phyloP scores from a whole-genome alignment of 1,140 invertebrate genomes.

The Oncopodura yosiiana region DNA sequence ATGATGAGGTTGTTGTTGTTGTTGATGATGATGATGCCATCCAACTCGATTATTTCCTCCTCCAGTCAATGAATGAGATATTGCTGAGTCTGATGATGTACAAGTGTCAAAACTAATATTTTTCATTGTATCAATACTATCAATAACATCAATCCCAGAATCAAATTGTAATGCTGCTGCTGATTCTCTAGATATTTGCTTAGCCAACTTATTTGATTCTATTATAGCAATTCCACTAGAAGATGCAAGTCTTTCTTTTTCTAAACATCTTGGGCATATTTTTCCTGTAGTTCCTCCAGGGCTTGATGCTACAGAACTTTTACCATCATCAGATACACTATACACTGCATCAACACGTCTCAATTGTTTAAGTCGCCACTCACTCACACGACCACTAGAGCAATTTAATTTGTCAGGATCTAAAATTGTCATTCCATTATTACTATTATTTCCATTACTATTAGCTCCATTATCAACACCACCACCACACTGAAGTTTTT shows the following conservation, averaged over 20 bases:
- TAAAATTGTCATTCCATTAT: too few relatives aligned
- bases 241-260: slow-evolving; percentile 19
- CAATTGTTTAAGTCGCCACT: slow-evolving; percentile 24
- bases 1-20: background rate
- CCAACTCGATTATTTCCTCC: background rate
- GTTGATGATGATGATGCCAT: background rate
- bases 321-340: slow-evolving; percentile 31
- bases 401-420: slow-evolving; percentile 15
- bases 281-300: slow-evolving; percentile 19
- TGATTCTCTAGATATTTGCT: background rate
- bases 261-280: slow-evolving; percentile 28
- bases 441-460: too few relatives aligned
- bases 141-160: slow-evolving; percentile 26
- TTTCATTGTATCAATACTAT: slow-evolving; percentile 21
- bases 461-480: too few relatives aligned
- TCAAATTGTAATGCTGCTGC: slow-evolving; percentile 16
- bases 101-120: slow-evolving; percentile 31
- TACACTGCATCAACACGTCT: slow-evolving; percentile 30
- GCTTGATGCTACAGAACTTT: slow-evolving; percentile 29
- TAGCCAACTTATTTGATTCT: slow-evolving; percentile 8
- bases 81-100: slow-evolving; percentile 27
- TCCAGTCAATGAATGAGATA: slow-evolving; percentile 1
- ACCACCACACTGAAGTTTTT: background rate
- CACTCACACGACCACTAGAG: slow-evolving; percentile 6
- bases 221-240: background rate